A percentile compares a stretch with the other conserved stretches of the same genome.
phyloP scores from a whole-genome alignment of 2,888 invertebrate species.

The Lucinisca nassula region DNA sequence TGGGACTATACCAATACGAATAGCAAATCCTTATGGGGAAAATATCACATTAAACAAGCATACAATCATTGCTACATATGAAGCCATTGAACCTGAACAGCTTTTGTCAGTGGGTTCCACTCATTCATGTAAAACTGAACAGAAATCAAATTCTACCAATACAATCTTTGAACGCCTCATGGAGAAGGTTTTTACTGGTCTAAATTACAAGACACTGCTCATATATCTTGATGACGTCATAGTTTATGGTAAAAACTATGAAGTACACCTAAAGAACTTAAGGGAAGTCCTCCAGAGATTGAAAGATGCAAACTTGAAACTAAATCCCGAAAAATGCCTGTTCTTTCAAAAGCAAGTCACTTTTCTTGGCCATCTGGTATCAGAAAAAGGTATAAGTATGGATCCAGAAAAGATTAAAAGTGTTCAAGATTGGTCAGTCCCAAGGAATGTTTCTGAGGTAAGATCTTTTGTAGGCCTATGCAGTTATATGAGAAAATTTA shows the following conservation, averaged over 20 bases:
- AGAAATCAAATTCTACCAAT: too few relatives aligned
- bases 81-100: too few relatives aligned
- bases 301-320: slow-evolving; percentile 39
- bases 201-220: slow-evolving; percentile 65
- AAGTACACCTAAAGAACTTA: slow-evolving; percentile 53
- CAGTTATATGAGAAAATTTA: slow-evolving; percentile 50
- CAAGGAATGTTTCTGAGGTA: slow-evolving; percentile 38
- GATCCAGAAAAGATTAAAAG: slow-evolving; percentile 43
- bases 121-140: too few relatives aligned
- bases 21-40: too few relatives aligned
- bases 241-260: slow-evolving; percentile 49
- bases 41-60: too few relatives aligned
- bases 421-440: slow-evolving; percentile 24
- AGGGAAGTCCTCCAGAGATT: slow-evolving; percentile 54
- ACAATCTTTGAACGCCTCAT: slow-evolving; percentile 44
- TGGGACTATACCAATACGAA: too few relatives aligned
- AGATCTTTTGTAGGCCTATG: slow-evolving; percentile 49
- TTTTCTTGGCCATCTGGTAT: slow-evolving; percentile 57
- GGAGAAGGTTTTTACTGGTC: slow-evolving; percentile 18
- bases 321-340: slow-evolving; percentile 62
- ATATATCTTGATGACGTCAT: slow-evolving; percentile 71
- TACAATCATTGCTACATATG: too few relatives aligned
- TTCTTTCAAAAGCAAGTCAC: slow-evolving; percentile 37
- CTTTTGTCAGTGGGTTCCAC: too few relatives aligned
- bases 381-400: slow-evolving; percentile 44